Evolutionary conservation across 2,797 vertebrate species (phyloP).

Genomic region (Steatocranus sp.): DNA sequence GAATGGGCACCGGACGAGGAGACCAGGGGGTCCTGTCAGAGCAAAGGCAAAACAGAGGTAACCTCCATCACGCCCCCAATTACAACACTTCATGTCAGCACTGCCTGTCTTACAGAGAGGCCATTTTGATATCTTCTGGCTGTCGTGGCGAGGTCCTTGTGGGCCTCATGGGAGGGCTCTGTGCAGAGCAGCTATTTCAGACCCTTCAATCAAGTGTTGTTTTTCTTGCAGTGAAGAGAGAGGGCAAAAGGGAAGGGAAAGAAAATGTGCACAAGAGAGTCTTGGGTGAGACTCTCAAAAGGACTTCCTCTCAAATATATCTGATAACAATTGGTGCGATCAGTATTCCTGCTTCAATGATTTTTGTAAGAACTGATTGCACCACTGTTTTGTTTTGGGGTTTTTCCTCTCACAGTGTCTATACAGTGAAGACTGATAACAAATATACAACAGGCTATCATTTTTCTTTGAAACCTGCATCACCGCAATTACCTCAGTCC

Average conservation of each 20-base stretch:
- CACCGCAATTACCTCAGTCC: slow-evolving; percentile 14
- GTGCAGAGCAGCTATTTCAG: slow-evolving; percentile 22
- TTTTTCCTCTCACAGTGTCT: slow-evolving; percentile 10
- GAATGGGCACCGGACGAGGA: slow-evolving; percentile 96
- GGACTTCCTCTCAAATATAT: not conserved
- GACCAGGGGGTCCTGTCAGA: slow-evolving; percentile 96
- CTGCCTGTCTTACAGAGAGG: slow-evolving; percentile 9
- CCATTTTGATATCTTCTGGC: slow-evolving; percentile 42
- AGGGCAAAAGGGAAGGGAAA: not conserved
- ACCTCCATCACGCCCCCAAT: slow-evolving; percentile 50
- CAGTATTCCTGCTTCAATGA: slow-evolving; percentile 8
- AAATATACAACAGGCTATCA: slow-evolving; percentile 32
- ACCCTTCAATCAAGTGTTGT: slow-evolving; percentile 45
- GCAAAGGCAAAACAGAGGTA: slow-evolving; percentile 99
- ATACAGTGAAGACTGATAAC: not conserved
- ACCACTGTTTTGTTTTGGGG: not conserved
- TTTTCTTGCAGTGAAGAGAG: slow-evolving; percentile 1
- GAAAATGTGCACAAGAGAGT: not conserved
- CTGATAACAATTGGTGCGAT: slow-evolving; percentile 14
- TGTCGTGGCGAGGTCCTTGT: slow-evolving; percentile 2
- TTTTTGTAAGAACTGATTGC: slow-evolving; percentile 30
- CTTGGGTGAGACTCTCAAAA: not conserved
- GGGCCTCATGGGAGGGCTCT: slow-evolving; percentile 21
- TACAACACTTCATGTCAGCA: slow-evolving; percentile 44
- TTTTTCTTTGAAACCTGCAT: slow-evolving; percentile 21